Percentiles rank a stretch among this genome's conserved stretches.
Conservation (phyloP, 2,888 invertebrate species). For the Pristionchus exspectatus region DNA sequence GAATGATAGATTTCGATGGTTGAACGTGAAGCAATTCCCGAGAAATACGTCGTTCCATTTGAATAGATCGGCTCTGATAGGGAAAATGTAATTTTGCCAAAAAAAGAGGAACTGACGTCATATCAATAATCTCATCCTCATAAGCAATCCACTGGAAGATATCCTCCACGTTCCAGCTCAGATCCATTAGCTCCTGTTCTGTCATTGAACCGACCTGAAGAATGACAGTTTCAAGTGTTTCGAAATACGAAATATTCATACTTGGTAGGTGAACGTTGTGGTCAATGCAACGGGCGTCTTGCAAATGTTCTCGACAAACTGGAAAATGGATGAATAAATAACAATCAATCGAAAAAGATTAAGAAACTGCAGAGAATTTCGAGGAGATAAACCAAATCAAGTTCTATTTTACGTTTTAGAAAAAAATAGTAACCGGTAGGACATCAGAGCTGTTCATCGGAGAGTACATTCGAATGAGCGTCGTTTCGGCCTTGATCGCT, state of each 20-base stretch:
- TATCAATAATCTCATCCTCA: slow-evolving; percentile 6
- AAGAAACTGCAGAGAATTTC: not conserved
- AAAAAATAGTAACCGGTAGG: not conserved
- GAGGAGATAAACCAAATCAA: not conserved
- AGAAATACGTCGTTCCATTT: slow-evolving; percentile 59
- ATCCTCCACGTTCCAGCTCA: slow-evolving; percentile 14
- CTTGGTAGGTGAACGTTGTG: not conserved
- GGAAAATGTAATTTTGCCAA: not conserved
- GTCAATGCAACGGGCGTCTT: not conserved
- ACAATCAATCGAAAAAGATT: not conserved
- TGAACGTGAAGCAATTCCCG: slow-evolving; percentile 67
- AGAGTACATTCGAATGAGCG: not conserved
- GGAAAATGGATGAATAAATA: not conserved
- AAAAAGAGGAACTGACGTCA: not conserved
- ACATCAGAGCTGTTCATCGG: slow-evolving; percentile 21
- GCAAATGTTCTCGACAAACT: not conserved
- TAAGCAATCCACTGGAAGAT: slow-evolving; percentile 30
- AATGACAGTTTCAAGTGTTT: not conserved
- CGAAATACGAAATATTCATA: not conserved
- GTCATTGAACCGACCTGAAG: slow-evolving; percentile 9
- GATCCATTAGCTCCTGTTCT: not conserved
- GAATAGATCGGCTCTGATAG: slow-evolving; percentile 52
- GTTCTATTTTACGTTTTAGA: not conserved
- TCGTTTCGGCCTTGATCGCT: slow-evolving; percentile 1
- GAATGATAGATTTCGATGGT: slow-evolving; percentile 52